Percentiles rank a stretch among this genome's conserved stretches.
Conservation (phyloP, 2,888 invertebrate genomes). For the Leucoma salicis region DNA sequence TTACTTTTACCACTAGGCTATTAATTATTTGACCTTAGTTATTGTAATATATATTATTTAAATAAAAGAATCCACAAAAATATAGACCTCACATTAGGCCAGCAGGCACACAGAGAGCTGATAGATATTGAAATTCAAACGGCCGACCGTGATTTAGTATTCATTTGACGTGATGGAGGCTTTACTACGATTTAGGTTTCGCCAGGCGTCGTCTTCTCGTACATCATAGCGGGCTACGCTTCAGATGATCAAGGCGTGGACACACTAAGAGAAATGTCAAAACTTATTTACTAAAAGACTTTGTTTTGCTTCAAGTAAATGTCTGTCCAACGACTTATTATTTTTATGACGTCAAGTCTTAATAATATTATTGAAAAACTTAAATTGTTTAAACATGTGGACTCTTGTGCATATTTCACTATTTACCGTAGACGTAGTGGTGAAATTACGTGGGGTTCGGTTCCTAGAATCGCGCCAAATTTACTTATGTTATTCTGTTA, state of each 20-base stretch:
- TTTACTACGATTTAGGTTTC: conserved; percentile 79
- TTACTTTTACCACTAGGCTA: too few relatives aligned
- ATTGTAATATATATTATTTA: background rate
- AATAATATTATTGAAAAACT: too few relatives aligned
- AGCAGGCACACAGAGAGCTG: conserved; percentile 40
- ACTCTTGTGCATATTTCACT: too few relatives aligned
- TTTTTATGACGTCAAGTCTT: too few relatives aligned
- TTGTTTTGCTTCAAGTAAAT: too few relatives aligned
- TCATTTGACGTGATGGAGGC: conserved; percentile 81
- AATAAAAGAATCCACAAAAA: conserved; percentile 30
- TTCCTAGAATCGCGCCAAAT: too few relatives aligned
- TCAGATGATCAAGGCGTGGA: conserved; percentile 43
- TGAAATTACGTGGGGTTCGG: too few relatives aligned
- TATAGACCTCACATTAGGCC: conserved; percentile 40
- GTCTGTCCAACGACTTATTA: too few relatives aligned
- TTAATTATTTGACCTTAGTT: too few relatives aligned
- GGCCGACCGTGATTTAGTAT: conserved; percentile 78
- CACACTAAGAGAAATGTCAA: conserved; percentile 30
- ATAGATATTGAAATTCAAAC: conserved; percentile 81
- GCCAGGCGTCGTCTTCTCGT: conserved; percentile 80
- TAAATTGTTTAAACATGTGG: too few relatives aligned
- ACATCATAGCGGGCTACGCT: conserved; percentile 77
- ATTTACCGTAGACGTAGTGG: too few relatives aligned
- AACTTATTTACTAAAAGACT: background rate
- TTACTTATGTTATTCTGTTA: too few relatives aligned